A percentile compares a stretch with the other conserved stretches of the same genome.
phyloP scores from a whole-genome alignment of 2,113 vertebrate genomes.

The Romanogobio albipinnatus region DNA sequence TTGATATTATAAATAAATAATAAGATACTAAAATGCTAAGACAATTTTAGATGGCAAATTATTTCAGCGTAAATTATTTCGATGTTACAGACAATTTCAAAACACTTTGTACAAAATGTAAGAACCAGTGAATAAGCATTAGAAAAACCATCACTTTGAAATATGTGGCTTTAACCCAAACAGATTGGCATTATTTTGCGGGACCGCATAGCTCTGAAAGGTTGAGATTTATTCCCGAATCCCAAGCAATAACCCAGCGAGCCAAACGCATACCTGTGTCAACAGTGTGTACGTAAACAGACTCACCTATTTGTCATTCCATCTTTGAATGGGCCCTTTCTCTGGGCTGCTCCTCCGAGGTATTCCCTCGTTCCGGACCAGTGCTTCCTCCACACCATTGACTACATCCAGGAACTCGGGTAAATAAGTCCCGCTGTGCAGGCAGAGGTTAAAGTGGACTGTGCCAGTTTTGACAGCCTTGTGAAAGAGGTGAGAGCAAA shows the following conservation, averaged over 20 bases:
- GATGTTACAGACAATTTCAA: not conserved
- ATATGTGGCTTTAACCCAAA: slow-evolving; percentile 53
- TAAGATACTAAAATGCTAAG: not conserved
- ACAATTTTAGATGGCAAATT: not conserved
- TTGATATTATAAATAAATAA: not conserved
- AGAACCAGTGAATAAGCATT: not conserved
- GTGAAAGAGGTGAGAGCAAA: slow-evolving; percentile 74
- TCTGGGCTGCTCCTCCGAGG: slow-evolving; percentile 77
- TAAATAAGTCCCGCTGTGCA: slow-evolving; percentile 73
- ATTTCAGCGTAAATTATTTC: not conserved
- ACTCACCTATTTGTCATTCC: slow-evolving; percentile 80
- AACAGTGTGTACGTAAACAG: slow-evolving; percentile 78
- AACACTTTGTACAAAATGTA: not conserved
- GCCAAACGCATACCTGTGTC: slow-evolving; percentile 77
- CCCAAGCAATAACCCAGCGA: slow-evolving; percentile 74
- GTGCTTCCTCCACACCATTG: slow-evolving; percentile 80
- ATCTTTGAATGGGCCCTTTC: slow-evolving; percentile 79
- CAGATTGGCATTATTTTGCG: slow-evolving; percentile 75
- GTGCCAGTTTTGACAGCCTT: slow-evolving; percentile 70
- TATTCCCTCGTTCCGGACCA: slow-evolving; percentile 80
- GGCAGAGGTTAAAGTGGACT: slow-evolving; percentile 77
- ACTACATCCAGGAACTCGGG: slow-evolving; percentile 79
- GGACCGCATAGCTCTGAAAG: slow-evolving; percentile 69
- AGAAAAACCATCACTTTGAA: not conserved
- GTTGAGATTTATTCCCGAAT: slow-evolving; percentile 80